Evolutionary conservation across 2,797 vertebrate species (phyloP), one percentile per base, ranked within the genome.

Genomic region (Pseudochirops corinnae): DNA sequence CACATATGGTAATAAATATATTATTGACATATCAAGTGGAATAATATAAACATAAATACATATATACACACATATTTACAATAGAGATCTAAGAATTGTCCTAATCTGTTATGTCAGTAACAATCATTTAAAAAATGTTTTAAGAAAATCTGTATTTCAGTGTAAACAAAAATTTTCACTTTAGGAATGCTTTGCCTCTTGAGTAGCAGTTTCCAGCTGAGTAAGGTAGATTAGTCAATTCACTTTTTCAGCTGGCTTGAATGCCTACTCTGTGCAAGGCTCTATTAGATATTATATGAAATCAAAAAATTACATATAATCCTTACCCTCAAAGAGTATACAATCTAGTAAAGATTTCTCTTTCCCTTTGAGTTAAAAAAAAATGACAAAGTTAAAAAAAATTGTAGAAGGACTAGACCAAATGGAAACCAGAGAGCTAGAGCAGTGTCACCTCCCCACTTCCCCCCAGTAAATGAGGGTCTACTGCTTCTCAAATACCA

Each of bases 311-410:
- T 67, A 18, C 16, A n/a, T 1, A 39, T 39, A 39, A 11, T 21
- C 7, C 3, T 7, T 39, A 18, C 2, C 16, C n/a, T 74, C n/a
- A 74, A n/a, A 24, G 39, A 82, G 39, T 74, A 24, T 9, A 39
- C 18, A 82, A 26, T 46, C 74, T 82, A 82, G 21, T 46, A 46
- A 7, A 26, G 39, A 82, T 82, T 46, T 39, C 21, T 92, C 4
- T 95, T 95, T 82, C 46, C 92, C 55, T 96, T 90, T 94, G 74
- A 4, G 94, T 92, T 95, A 46, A 91, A 55, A 96, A 96, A 96
- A 91, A 92, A 74, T 90, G n/a, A 97, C 87, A 90, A 91, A 95
- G 62, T 93, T 93, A 56, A 97, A 93, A 91, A 53, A 93, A 58
- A 50, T 6, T 12, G 92, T 56, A 60, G n/a, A 94, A 46, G 7